These are phyloP conservation scores for Drosophila fulvimacula DNA, from an alignment of 2,888 invertebrate species.

Conservation along the genomic window DNA sequence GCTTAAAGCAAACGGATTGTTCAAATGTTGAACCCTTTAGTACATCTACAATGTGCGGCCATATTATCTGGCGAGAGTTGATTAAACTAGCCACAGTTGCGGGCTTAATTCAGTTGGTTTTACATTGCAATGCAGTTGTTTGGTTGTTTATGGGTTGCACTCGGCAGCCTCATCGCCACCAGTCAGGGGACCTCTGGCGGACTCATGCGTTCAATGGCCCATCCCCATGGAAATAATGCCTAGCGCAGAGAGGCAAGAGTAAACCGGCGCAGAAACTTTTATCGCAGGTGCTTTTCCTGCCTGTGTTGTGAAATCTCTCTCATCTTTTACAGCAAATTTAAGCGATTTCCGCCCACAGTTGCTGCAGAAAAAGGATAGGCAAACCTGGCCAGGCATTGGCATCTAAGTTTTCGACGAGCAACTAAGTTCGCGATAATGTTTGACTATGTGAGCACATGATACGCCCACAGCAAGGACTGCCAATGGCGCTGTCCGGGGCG, in stretches of 20 bases:
- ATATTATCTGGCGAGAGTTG: constrained; percentile 18
- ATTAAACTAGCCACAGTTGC: constrained; percentile 35
- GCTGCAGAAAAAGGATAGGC: constrained; percentile 49
- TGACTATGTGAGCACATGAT: constrained; percentile 71
- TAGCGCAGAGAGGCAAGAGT: constrained; percentile 49
- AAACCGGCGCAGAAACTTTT: constrained; percentile 77
- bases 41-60: too few species aligned
- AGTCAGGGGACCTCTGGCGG: constrained; percentile 14
- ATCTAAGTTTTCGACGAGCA: constrained; percentile 59
- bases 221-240: constrained; percentile 20
- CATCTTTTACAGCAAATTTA: constrained; percentile 62
- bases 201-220: constrained; percentile 39
- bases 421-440: constrained; percentile 74
- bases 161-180: constrained; percentile 31
- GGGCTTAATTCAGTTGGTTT: constrained; percentile 19
- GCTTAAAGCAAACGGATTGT: too few species aligned
- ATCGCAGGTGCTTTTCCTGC: constrained; percentile 71
- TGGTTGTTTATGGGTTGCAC: constrained; percentile 61
- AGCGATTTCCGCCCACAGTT: constrained; percentile 67
- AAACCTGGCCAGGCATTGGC: constrained; percentile 47
- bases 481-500: constrained; percentile 14
- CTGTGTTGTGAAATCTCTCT: constrained; percentile 38
- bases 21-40: too few species aligned
- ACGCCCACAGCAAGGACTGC: constrained; percentile 38
- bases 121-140: constrained; percentile 58